These are phyloP conservation scores for Campopleginae sp. DNA, from an alignment of 2,888 invertebrate species.

Conservation along the genomic window DNA sequence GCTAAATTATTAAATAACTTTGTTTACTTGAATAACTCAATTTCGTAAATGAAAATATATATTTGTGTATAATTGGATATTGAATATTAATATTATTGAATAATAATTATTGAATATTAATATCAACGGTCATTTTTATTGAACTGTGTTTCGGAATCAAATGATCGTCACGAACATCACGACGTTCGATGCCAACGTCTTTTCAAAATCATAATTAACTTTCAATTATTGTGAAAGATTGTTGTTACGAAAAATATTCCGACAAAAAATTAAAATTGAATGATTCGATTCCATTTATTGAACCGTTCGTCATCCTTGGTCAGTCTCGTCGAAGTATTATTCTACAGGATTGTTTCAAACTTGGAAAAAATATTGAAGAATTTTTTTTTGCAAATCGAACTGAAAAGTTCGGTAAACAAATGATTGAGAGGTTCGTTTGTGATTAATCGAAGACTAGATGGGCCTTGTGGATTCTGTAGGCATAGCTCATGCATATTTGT, in stretches of 20 bases:
- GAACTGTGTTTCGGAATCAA: neutral
- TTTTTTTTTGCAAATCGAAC: too few species aligned
- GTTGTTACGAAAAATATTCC: neutral
- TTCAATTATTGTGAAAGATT: neutral
- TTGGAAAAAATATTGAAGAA: too few species aligned
- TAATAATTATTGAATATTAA: too few species aligned
- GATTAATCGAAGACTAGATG: neutral
- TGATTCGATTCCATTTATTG: neutral
- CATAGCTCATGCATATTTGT: neutral
- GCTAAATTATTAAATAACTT: neutral
- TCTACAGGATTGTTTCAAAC: too few species aligned
- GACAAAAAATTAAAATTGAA: neutral
- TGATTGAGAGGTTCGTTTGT: neutral
- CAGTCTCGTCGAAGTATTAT: too few species aligned
- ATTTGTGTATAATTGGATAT: too few species aligned
- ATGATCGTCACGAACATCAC: neutral
- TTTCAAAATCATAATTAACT: neutral
- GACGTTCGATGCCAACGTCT: neutral
- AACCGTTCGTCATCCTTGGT: too few species aligned
- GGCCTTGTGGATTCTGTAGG: neutral
- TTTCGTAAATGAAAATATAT: too few species aligned
- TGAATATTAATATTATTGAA: too few species aligned
- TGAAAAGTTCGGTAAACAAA: neutral
- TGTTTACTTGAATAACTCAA: too few species aligned
- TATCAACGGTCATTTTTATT: too few species aligned